These are phyloP conservation scores for Erethizon dorsatum DNA, from an alignment of 2,797 vertebrate genomes.

Conservation along the genomic window DNA sequence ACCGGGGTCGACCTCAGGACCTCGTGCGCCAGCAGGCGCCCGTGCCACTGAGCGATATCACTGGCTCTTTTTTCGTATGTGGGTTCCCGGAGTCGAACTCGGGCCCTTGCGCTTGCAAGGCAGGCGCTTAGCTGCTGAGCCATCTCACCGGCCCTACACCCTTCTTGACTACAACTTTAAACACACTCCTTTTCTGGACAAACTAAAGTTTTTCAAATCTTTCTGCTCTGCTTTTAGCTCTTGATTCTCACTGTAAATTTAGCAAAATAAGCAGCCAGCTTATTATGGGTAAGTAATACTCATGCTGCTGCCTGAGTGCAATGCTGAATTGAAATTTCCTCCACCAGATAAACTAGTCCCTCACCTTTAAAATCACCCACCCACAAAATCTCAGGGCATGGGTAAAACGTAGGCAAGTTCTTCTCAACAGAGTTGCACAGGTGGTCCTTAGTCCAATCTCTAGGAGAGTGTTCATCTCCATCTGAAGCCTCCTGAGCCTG, in stretches of 20 bases:
- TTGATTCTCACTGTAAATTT: neutral
- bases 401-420: neutral
- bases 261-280: neutral
- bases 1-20: no score
- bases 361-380: neutral
- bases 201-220: neutral
- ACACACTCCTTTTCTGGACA: neutral
- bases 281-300: neutral
- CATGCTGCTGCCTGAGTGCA: neutral
- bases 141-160: no score
- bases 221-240: neutral
- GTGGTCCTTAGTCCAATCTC: neutral
- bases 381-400: neutral
- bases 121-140: no score
- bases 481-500: neutral
- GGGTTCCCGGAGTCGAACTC: no score
- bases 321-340: neutral
- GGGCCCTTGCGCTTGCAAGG: no score
- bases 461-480: neutral
- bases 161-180: neutral
- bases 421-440: neutral
- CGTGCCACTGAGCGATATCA: no score
- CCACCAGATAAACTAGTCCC: neutral
- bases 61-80: no score
- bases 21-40: no score